Evolutionary conservation across 2,888 invertebrate genomes (phyloP), one percentile per base, ranked within the genome.

Genomic region (Chelonus formosanus): DNA sequence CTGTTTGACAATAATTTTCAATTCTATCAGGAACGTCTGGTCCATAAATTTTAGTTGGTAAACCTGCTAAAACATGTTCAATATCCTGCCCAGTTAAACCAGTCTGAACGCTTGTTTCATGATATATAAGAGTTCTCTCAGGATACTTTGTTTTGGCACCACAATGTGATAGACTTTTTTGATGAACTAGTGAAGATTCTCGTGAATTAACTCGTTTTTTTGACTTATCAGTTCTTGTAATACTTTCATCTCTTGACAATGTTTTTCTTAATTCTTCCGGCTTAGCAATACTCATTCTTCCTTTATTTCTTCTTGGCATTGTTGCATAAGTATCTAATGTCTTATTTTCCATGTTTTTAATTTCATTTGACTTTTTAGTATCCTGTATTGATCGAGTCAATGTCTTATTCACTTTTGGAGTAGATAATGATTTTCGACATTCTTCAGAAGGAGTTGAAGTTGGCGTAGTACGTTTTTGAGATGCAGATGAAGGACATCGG

Each of bases 101-200:
- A 0, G 95, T 95, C 82, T 95, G 95, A 8, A 89, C 88, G 56
- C 89, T 87, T 44, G 88, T 91, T 84, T 95, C 95, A 73, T 94
- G 93, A 81, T 92, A 94, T 72, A 95, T 94, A 76, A 90, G 87
- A 0, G 91, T 90, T 78, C 88, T 89, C 43, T 86, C 82, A 0
- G 69, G 62, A 0, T 75, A 70, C 71, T 84, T 84, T 66, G 83
- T 83, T 53, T 84, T n/a, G 87, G 84, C 72, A 86, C 87, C 0
- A 87, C 20, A 20, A 20, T 20, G 40, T 40, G 40, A 4, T 1
- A 40, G 40, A 40, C 4, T 40, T 40, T 40, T 40, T 40, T 20
- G 20, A 56, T 78, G 72, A 31, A 63, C 60, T 0, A 74, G 75
- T 3, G 78, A 75, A 7, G 75, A 75, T 55, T 85, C 83, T 68